These are phyloP conservation scores for Nansenia antarctica DNA, from an alignment of 2,113 vertebrate species.

Conservation along the genomic window DNA sequence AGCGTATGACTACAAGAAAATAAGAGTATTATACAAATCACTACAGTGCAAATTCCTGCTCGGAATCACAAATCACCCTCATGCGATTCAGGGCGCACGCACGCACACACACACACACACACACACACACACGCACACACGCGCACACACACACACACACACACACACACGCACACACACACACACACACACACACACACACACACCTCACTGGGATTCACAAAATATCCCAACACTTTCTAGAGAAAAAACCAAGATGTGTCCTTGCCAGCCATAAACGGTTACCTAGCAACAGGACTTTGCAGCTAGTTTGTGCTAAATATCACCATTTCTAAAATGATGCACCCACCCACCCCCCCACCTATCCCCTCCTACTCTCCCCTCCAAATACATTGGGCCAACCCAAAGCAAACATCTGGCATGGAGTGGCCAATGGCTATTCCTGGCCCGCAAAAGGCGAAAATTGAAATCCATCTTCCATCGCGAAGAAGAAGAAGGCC, in stretches of 20 bases:
- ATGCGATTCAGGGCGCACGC: too few relatives aligned
- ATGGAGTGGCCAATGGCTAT: constrained; percentile 22
- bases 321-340: constrained; percentile 59
- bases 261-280: constrained; percentile 61
- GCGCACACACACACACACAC: too few relatives aligned
- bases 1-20: neutral
- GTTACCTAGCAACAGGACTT: constrained; percentile 75
- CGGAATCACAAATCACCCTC: neutral
- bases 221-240: constrained; percentile 29
- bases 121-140: too few relatives aligned
- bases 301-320: constrained; percentile 61
- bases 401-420: constrained; percentile 34
- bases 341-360: constrained; percentile 28
- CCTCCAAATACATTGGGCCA: constrained; percentile 29
- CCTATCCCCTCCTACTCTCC: constrained; percentile 6
- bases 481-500: neutral
- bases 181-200: too few relatives aligned
- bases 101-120: too few relatives aligned
- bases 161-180: too few relatives aligned
- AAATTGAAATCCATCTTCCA: neutral
- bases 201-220: constrained; percentile 34
- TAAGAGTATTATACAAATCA: too few relatives aligned
- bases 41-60: constrained; percentile 6
- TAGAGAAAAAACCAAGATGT: constrained; percentile 54
- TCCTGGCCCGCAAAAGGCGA: constrained; percentile 9